Conservation (phyloP, 2,888 invertebrate species). For the Nomada ferruginata region DNA sequence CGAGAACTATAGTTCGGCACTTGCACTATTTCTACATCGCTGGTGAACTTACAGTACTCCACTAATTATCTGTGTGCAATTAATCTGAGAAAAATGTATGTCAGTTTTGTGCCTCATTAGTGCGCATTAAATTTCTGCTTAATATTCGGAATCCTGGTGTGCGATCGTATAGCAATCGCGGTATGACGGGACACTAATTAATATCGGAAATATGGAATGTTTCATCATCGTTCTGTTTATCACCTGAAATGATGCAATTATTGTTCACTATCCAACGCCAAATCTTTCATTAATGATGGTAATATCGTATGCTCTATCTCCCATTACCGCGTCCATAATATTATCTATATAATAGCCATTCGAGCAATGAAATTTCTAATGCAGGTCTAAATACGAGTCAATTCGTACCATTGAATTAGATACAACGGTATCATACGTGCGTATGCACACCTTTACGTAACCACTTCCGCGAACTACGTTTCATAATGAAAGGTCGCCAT, state of each 20-base stretch:
- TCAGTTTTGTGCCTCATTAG: neutral
- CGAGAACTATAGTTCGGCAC: neutral
- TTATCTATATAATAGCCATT: too few relatives aligned
- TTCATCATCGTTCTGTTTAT: neutral
- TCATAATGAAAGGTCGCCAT: slow-evolving; percentile 30
- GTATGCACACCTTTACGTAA: slow-evolving; percentile 34
- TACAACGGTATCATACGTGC: neutral
- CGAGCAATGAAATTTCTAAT: neutral
- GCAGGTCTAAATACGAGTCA: neutral
- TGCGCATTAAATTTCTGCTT: neutral
- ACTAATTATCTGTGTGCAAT: too few relatives aligned
- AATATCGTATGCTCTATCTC: neutral
- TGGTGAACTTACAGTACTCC: neutral
- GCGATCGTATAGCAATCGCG: neutral
- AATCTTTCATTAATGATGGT: neutral
- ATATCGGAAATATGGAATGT: neutral
- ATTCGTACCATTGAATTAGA: neutral
- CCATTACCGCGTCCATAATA: too few relatives aligned
- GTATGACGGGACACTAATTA: neutral
- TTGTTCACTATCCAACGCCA: neutral
- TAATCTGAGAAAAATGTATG: too few relatives aligned
- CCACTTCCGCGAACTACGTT: slow-evolving; percentile 15
- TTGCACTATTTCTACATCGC: neutral
- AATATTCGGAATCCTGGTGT: neutral
- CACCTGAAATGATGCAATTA: slow-evolving; percentile 7